Evolutionary conservation across 92 coral and sea anemone species (phyloP).

Genomic region (Phenganax subtilis): DNA sequence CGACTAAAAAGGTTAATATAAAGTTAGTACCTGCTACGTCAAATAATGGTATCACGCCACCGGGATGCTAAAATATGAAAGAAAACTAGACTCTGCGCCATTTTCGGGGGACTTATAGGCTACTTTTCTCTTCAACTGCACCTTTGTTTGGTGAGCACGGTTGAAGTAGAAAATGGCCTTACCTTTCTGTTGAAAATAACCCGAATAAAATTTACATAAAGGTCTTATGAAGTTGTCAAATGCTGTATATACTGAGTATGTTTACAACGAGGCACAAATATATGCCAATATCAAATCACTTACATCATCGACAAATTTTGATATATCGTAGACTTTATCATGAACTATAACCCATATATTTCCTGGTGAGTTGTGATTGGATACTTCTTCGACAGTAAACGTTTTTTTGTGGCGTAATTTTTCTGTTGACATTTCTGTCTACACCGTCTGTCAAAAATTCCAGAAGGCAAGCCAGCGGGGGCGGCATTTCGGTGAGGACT

Average conservation of each 20-base stretch:
- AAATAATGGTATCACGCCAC: slow-evolving; percentile 43
- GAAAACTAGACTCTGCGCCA: not conserved
- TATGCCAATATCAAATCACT: not conserved
- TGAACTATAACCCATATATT: slow-evolving; percentile 45
- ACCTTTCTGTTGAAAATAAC: no score
- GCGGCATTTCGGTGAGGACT: no score
- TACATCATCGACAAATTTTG: slow-evolving; percentile 48
- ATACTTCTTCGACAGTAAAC: slow-evolving; percentile 40
- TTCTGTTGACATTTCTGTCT: not conserved
- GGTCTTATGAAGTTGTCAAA: no score
- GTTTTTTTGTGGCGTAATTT: not conserved
- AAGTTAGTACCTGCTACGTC: slow-evolving; percentile 39
- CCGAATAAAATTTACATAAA: no score
- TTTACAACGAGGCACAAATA: not conserved
- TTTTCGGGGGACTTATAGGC: not conserved
- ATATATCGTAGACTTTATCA: slow-evolving; percentile 48
- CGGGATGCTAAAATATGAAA: slow-evolving; percentile 47
- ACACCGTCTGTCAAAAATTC: no score
- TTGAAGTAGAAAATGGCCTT: no score
- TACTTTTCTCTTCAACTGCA: not conserved
- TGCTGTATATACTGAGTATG: not conserved
- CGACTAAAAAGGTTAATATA: not conserved
- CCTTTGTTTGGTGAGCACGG: no score
- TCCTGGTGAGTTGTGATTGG: slow-evolving; percentile 36
- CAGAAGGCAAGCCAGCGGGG: no score